Conservation (phyloP, 1,140 invertebrate genomes). For the Drosophila melanogaster region Release_6_plus_ISO1_MT NT_033777.3:19126501-19127000, state of each 20-base stretch:
- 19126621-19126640: conserved; percentile 87
- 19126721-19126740: conserved; percentile 89
- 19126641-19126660: conserved; percentile 87
- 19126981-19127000: conserved; percentile 86
- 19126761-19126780: conserved; percentile 87
- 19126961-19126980: conserved; percentile 84
- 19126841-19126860: conserved; percentile 61
- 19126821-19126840: conserved; percentile 79
- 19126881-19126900: conserved; percentile 94
- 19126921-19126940: conserved; percentile 87
- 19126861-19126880: conserved; percentile 90
- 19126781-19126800: conserved; percentile 72
- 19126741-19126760: conserved; percentile 92
- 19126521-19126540: conserved; percentile 85
- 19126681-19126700: conserved; percentile 80
- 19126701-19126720: conserved; percentile 84
- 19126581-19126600: conserved; percentile 69
- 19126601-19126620: conserved; percentile 79
- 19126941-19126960: conserved; percentile 68
- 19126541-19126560: conserved; percentile 78
- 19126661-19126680: conserved; percentile 89
- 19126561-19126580: conserved; percentile 73
- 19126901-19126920: conserved; percentile 92
- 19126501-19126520: conserved; percentile 88
- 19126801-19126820: conserved; percentile 77